Base-by-base conservation (phyloP, 2,888 invertebrate genomes). In the Drosophila parthenogenetica region DNA sequence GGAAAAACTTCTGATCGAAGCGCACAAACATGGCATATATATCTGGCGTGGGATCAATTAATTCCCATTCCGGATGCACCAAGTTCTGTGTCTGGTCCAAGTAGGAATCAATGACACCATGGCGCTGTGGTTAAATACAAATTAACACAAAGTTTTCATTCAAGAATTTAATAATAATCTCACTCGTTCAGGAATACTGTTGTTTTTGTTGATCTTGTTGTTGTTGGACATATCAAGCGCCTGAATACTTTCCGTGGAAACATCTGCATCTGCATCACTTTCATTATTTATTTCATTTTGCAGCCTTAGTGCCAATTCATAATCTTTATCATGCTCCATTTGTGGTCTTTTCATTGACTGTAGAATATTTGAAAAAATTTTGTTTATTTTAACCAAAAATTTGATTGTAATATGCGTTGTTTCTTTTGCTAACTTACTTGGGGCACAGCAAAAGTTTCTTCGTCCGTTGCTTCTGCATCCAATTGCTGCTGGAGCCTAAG, bases 41-140 rank as follows among this genome's bases (percentile, higher is more conserved):
- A 91, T 99, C 97, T 0, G 99, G 99, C 11, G 96, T 98, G 0
- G 99, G 99, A 92, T 99, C 99, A 2, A 97, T 93, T 1, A 96
- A 91, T 92, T 99, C 99, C 94, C 93, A 92, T 53, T 90, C 85
- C 0, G 92, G 92, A 71, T 92, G 91, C 0, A 92, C 92, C 22
- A 93, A 63, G 48, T 93, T 92, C 29, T 88, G 81, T 0, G 91
- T 92, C 13, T 90, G 87, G 77, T 93, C 89, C 16, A 92, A 69
- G 46, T 84, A 90, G 2, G 88, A 86, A 32, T 85, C 78, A 1
- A 2, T 16, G 1, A 16, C 11, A 11, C 0, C 29, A 17, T 48
- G 32, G 29, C 14, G 48, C 39, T 66, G 16, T 46, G 29, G 43
- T 29, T 35, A 25, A 43, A 29, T 8, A 19, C 14, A 19, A 1